Evolutionary conservation across 2,113 vertebrate species (phyloP).

Genomic region (Platycercus adscitus): DNA sequence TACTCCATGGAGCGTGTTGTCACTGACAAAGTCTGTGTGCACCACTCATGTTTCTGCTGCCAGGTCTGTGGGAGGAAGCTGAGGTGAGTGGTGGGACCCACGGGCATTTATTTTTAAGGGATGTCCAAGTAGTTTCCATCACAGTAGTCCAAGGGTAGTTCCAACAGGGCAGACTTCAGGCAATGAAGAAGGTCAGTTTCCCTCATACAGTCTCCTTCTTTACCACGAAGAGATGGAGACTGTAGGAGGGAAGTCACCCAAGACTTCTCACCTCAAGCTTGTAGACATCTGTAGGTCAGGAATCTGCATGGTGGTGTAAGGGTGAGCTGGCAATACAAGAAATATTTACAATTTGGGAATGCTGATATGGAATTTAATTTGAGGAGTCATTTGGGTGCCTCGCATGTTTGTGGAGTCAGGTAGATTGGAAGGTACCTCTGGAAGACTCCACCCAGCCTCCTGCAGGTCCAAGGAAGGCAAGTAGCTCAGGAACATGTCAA

Average conservation of each 20-base stretch:
- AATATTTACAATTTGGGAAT: background rate
- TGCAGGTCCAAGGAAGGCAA: background rate
- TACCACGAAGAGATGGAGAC: background rate
- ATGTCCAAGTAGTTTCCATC: background rate
- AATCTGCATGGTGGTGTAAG: background rate
- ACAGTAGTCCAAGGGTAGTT: background rate
- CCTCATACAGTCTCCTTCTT: background rate
- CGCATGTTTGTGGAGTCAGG: background rate
- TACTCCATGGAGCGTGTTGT: slow-evolving; percentile 79
- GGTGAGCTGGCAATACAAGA: background rate
- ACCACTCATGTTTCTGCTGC: slow-evolving; percentile 85
- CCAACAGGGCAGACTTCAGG: background rate
- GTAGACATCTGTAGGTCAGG: background rate
- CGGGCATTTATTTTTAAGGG: background rate
- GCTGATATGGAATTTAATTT: background rate
- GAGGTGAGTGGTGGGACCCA: slow-evolving; percentile 76
- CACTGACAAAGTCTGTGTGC: slow-evolving; percentile 76
- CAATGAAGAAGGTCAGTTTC: background rate
- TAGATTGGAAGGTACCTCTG: background rate
- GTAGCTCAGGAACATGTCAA: background rate
- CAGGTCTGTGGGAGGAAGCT: slow-evolving; percentile 81
- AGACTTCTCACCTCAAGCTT: background rate
- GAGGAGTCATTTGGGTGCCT: background rate
- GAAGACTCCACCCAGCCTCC: background rate
- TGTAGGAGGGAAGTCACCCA: background rate